A percentile compares a stretch with the other conserved stretches of the same genome.
These are phyloP conservation scores for Catocala sponsa DNA, from an alignment of 2,888 invertebrate genomes.

Conservation along the genomic window DNA sequence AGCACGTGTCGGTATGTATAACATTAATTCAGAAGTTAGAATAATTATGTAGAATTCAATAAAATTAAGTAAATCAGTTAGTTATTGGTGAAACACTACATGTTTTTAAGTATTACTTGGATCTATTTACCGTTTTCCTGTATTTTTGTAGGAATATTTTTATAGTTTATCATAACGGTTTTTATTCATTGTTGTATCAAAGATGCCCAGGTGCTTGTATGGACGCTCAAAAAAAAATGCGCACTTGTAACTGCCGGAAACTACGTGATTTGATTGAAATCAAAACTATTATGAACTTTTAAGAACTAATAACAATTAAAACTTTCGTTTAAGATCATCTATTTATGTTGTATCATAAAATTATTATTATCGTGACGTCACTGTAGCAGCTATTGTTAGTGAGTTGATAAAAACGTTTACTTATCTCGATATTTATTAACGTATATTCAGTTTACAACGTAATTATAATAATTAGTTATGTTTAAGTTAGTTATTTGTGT, in stretches of 20 bases:
- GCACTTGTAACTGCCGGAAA: neutral
- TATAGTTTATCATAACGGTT: slow-evolving; percentile 41
- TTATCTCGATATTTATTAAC: too few species aligned
- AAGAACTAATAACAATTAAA: neutral
- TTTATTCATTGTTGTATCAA: slow-evolving; percentile 48
- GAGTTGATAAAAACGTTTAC: too few species aligned
- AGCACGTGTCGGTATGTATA: slow-evolving; percentile 47
- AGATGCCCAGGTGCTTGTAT: slow-evolving; percentile 31
- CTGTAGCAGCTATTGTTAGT: too few species aligned
- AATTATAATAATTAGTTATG: too few species aligned
- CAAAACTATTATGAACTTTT: neutral
- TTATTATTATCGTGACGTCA: too few species aligned
- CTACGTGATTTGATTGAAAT: neutral
- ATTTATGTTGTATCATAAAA: too few species aligned
- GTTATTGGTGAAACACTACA: neutral
- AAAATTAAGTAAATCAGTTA: slow-evolving; percentile 15
- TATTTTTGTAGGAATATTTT: slow-evolving; percentile 13
- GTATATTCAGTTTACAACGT: too few species aligned
- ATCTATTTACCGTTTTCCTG: neutral
- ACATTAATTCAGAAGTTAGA: slow-evolving; percentile 14
- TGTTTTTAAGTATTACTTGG: neutral
- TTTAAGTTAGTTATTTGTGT: neutral
- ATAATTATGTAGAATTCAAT: slow-evolving; percentile 20
- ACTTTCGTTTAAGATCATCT: too few species aligned
- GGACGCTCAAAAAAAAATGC: slow-evolving; percentile 28